A percentile compares a stretch with the other conserved stretches of the same genome.
phyloP scores from a whole-genome alignment of 1,140 invertebrate genomes.

The Epicauta chinensis region DNA sequence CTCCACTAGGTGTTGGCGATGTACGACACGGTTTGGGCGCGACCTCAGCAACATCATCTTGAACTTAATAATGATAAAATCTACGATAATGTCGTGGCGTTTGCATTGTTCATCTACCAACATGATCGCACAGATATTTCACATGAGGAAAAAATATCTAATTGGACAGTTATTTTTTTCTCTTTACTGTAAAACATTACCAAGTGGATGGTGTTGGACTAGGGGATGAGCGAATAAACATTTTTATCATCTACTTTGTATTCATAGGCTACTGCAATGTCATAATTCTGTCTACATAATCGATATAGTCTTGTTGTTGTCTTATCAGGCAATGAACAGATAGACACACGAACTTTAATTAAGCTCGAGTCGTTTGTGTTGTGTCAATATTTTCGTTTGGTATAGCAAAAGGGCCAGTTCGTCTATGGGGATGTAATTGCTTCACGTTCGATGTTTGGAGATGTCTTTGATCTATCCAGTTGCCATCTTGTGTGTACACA shows the following conservation, averaged over 20 bases:
- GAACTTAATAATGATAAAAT: too few species aligned
- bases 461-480: slow-evolving; percentile 32
- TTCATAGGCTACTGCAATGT: slow-evolving; percentile 41
- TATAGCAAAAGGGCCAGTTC: slow-evolving; percentile 18
- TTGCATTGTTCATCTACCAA: too few species aligned
- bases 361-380: slow-evolving; percentile 27
- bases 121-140: too few species aligned
- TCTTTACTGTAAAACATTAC: too few species aligned
- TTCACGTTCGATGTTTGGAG: slow-evolving; percentile 25
- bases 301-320: slow-evolving; percentile 15
- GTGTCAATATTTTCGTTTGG: slow-evolving; percentile 35
- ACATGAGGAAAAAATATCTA: too few species aligned
- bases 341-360: slow-evolving; percentile 38
- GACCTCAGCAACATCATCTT: slow-evolving; percentile 6
- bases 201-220: background rate
- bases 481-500: slow-evolving; percentile 29
- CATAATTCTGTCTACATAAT: slow-evolving; percentile 35
- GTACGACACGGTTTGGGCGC: slow-evolving; percentile 1
- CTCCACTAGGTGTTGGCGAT: slow-evolving; percentile 2
- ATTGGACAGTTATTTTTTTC: too few species aligned
- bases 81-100: too few species aligned
- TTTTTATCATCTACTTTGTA: slow-evolving; percentile 44
- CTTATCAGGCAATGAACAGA: slow-evolving; percentile 35
- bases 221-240: slow-evolving; percentile 36
- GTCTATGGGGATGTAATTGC: slow-evolving; percentile 30